Conservation (phyloP, 2,888 invertebrate species). For the Phoenoteleia sp. region DNA sequence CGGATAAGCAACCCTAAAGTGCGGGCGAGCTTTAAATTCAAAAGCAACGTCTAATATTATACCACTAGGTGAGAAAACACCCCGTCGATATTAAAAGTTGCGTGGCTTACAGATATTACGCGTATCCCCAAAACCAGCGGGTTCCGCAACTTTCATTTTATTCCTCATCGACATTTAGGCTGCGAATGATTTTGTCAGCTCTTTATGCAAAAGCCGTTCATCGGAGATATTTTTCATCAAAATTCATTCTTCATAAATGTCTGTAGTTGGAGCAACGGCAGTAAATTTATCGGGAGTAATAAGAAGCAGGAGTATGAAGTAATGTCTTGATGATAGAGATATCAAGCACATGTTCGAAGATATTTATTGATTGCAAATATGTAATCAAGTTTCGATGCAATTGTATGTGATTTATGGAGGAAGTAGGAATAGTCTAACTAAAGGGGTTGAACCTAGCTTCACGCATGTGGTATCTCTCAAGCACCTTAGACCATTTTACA, state of each 20-base stretch:
- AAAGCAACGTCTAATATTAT: conserved; percentile 81
- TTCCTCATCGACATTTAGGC: conserved; percentile 57
- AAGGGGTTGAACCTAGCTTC: conserved; percentile 70
- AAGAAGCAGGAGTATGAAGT: neutral
- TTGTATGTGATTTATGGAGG: conserved; percentile 69
- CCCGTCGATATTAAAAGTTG: conserved; percentile 85
- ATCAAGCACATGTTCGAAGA: conserved; percentile 45
- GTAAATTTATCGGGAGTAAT: conserved; percentile 9
- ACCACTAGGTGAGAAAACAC: conserved; percentile 84
- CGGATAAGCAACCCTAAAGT: conserved; percentile 80
- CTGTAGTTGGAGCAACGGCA: conserved; percentile 7
- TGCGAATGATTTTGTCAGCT: conserved; percentile 52
- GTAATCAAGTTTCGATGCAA: conserved; percentile 68
- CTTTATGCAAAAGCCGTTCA: conserved; percentile 39
- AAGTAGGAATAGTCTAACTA: conserved; percentile 65
- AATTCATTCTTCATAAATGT: conserved; percentile 20
- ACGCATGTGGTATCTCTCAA: conserved; percentile 73
- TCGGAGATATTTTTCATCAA: conserved; percentile 31
- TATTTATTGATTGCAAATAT: conserved; percentile 72
- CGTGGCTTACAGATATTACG: conserved; percentile 83
- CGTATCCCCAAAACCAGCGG: conserved; percentile 54
- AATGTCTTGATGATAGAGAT: conserved; percentile 54
- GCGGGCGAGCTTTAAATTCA: conserved; percentile 82
- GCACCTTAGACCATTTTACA: conserved; percentile 72
- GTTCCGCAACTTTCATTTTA: conserved; percentile 47